Evolutionary conservation across 2,888 invertebrate species (phyloP).

Genomic region (Stenurella melanura): DNA sequence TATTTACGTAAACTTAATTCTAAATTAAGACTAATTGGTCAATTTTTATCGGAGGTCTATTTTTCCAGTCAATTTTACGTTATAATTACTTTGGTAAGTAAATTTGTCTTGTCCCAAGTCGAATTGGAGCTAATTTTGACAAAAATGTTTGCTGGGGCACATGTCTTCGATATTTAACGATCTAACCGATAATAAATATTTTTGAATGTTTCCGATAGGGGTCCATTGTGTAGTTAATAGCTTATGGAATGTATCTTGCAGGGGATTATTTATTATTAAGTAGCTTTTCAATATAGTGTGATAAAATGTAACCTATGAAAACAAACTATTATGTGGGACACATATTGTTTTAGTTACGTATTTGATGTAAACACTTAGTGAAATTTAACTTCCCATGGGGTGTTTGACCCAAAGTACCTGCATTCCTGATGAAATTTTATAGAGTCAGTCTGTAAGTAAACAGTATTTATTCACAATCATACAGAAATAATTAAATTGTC

Average conservation of each 20-base stretch:
- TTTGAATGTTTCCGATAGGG: background rate
- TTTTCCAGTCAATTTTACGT: too few relatives aligned
- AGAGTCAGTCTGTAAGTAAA: too few relatives aligned
- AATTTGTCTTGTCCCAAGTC: too few relatives aligned
- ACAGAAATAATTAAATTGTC: too few relatives aligned
- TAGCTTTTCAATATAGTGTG: background rate
- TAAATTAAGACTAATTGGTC: too few relatives aligned
- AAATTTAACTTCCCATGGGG: conserved; percentile 1
- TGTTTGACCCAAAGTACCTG: background rate
- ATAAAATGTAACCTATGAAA: conserved; percentile 1
- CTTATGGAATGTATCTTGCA: background rate
- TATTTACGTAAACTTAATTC: too few relatives aligned
- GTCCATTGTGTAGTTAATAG: conserved; percentile 13
- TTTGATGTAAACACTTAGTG: background rate
- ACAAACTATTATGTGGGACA: background rate
- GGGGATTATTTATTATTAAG: background rate
- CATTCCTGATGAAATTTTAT: background rate
- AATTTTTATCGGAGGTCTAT: too few relatives aligned
- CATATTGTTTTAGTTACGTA: conserved; percentile 17
- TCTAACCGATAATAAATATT: background rate
- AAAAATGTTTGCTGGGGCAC: too few relatives aligned
- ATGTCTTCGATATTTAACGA: background rate
- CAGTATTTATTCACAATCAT: too few relatives aligned
- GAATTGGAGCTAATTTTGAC: too few relatives aligned
- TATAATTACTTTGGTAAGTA: too few relatives aligned